phyloP scores from a whole-genome alignment of 2,797 vertebrate genomes.

The Microchirus variegatus region DNA sequence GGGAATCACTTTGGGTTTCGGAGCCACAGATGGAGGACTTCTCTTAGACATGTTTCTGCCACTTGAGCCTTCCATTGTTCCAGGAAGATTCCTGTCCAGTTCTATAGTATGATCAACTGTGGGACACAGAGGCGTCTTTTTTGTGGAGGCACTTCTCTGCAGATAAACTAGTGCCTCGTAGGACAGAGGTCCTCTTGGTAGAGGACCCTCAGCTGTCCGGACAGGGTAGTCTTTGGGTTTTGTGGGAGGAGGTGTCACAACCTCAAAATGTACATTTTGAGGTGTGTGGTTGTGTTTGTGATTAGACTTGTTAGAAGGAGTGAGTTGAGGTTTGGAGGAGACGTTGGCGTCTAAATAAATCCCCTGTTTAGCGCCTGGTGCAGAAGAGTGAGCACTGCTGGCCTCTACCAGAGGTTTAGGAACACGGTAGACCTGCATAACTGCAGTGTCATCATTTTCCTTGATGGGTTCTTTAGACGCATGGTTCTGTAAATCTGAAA shows the following conservation, averaged over 20 bases:
- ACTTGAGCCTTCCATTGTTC: slow-evolving; percentile 15
- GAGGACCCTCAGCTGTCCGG: slow-evolving; percentile 37
- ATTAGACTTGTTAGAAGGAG: slow-evolving; percentile 17
- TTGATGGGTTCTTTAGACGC: slow-evolving; percentile 21
- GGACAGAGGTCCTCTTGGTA: slow-evolving; percentile 75
- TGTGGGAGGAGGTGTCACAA: slow-evolving; percentile 47
- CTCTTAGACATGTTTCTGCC: slow-evolving; percentile 44
- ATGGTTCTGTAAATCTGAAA: slow-evolving; percentile 54
- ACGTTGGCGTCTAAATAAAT: slow-evolving; percentile 19
- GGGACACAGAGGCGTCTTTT: slow-evolving; percentile 73
- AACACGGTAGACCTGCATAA: slow-evolving; percentile 67
- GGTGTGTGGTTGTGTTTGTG: slow-evolving; percentile 26
- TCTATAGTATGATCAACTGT: slow-evolving; percentile 71
- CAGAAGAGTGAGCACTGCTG: slow-evolving; percentile 21
- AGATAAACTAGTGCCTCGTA: slow-evolving; percentile 78
- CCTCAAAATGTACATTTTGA: slow-evolving; percentile 51
- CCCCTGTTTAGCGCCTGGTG: slow-evolving; percentile 21
- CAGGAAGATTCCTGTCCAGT: slow-evolving; percentile 17
- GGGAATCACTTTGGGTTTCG: slow-evolving; percentile 86
- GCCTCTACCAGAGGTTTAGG: slow-evolving; percentile 77
- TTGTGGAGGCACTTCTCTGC: slow-evolving; percentile 67
- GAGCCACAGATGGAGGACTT: slow-evolving; percentile 80
- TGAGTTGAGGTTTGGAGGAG: slow-evolving; percentile 19
- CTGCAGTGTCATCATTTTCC: slow-evolving; percentile 40
- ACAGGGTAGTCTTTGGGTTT: slow-evolving; percentile 50